Base-by-base conservation (phyloP, 1,140 invertebrate species). In the Rhopalosiphum maidis region DNA sequence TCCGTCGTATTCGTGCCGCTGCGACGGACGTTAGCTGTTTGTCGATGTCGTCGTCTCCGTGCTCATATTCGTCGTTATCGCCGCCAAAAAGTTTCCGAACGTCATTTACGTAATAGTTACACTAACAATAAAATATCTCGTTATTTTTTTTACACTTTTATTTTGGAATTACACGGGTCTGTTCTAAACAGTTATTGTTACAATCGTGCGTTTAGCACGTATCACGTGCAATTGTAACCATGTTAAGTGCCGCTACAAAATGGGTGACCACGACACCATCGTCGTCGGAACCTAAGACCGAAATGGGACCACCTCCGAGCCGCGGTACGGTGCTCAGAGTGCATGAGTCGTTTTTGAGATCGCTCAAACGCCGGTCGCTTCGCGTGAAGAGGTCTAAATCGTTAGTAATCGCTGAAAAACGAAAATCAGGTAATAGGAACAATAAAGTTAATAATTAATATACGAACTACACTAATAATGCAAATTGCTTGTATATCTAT, bases 361-460 rank as follows among this genome's bases (percentile, higher is more conserved):
- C 96, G 85, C 96, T 97, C 94, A 95, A 96, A 94, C 95, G 97
- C 90, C 95, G 97, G 90, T 97, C 97, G 0, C 95, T 97, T 94
- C 95, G 97, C 88, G 96, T 97, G 21, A 97, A 97, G 95, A 95
- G 97, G 94, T 96, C 97, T 93, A 97, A 97, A 95, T 96, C 96
- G 83, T 95, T 97, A 94, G 96, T 97, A 25, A 95, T 97, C 37
- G 96, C 95, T 93, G 97, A 97, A 95, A 97, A 97, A 95, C 95
- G 97, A 94, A 97, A 97, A 95, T 97, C 97, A 95, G 97, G 97
- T 97, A 86, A 82, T 77, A 77, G 11, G 30, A n/a, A 30, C 11
- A 15, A 68, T 22, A 30, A 60, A 30, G 7, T 5, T 25, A 60
- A 68, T 11, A 30, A 30, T 30, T 77, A n/a, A n/a, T 77, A 77